These are phyloP conservation scores for Crypturellus undulatus DNA, from an alignment of 2,113 vertebrate species.

Conservation along the genomic window DNA sequence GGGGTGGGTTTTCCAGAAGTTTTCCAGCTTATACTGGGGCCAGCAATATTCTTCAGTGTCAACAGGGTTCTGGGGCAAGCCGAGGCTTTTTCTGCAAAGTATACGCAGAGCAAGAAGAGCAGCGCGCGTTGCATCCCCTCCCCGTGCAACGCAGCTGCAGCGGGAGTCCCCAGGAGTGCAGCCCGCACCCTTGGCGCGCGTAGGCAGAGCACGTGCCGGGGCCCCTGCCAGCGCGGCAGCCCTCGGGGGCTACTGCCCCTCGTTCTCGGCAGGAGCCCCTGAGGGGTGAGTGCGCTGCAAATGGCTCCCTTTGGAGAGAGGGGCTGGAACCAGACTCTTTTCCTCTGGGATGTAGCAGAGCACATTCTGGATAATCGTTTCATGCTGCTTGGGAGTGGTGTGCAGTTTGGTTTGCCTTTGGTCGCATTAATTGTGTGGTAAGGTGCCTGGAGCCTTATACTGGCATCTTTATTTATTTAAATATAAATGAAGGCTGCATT, in stretches of 20 bases:
- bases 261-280: not conserved
- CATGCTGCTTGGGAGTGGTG: constrained; percentile 45
- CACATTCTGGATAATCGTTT: constrained; percentile 55
- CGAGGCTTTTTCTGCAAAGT: not conserved
- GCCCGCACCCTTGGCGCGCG: fast-evolving
- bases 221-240: not conserved
- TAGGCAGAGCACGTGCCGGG: not conserved
- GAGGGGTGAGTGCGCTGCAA: not conserved
- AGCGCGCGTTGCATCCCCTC: fast-evolving
- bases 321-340: not conserved
- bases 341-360: constrained; percentile 39
- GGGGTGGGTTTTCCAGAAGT: not conserved
- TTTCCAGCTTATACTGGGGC: not conserved
- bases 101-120: not conserved
- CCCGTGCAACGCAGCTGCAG: not conserved
- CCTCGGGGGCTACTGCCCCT: not conserved
- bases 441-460: constrained; percentile 58
- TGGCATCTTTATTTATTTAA: constrained; percentile 67
- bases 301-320: not conserved
- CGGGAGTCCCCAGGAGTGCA: not conserved
- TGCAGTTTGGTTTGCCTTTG: constrained; percentile 35
- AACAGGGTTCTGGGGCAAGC: not conserved
- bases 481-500: constrained; percentile 49
- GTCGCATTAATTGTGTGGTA: constrained; percentile 56
- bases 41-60: constrained; percentile 2